Percentiles rank a stretch among this genome's conserved stretches.
Conservation (phyloP, 2,888 invertebrate genomes). For the Atethmia centrago region DNA sequence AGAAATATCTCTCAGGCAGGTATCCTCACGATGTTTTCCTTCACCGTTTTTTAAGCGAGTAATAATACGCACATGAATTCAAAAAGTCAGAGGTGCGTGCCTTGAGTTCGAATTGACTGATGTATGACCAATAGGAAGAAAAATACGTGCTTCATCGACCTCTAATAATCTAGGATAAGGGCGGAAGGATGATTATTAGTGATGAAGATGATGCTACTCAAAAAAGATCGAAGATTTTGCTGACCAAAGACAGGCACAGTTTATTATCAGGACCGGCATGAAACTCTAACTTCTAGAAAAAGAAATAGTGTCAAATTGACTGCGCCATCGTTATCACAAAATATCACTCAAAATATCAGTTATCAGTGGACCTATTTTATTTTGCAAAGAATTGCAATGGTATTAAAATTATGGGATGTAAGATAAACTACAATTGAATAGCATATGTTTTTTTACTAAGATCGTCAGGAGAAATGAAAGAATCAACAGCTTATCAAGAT, state of each 20-base stretch:
- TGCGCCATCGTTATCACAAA: slow-evolving; percentile 19
- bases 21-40: no score
- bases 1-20: no score
- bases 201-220: neutral
- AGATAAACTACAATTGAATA: neutral
- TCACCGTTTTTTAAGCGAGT: no score
- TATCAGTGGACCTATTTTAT: neutral
- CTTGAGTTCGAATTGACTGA: no score
- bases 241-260: slow-evolving; percentile 27
- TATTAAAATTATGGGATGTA: slow-evolving; percentile 29
- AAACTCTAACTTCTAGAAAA: slow-evolving; percentile 17
- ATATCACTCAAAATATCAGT: slow-evolving; percentile 9
- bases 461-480: slow-evolving; percentile 15
- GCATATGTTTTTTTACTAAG: neutral
- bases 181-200: neutral
- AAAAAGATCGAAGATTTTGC: neutral
- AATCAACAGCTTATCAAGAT: neutral
- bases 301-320: slow-evolving; percentile 43
- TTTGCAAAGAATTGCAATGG: slow-evolving; percentile 14
- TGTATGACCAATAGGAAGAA: neutral
- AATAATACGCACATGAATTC: no score
- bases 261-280: neutral
- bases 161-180: neutral
- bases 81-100: no score
- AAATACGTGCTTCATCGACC: neutral